Conservation (phyloP, 2,888 invertebrate genomes). For the Xanthia togata region DNA sequence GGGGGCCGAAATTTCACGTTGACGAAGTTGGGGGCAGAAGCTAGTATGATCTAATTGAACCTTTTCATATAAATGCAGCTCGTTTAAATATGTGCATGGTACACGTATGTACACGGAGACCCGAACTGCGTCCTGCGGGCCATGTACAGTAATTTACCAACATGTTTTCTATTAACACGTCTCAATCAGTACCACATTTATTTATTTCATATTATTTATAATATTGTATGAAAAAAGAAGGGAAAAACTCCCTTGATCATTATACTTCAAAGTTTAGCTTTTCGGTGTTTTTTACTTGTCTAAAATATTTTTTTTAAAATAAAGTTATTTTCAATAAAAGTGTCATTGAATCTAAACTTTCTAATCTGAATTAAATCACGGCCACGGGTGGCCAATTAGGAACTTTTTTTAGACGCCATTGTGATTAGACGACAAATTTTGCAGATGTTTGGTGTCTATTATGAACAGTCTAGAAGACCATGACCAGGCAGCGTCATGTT, state of each 20-base stretch:
- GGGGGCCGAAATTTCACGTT: too few relatives aligned
- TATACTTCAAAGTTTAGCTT: not conserved
- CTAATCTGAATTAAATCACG: not conserved
- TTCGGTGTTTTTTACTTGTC: not conserved
- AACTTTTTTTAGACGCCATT: too few relatives aligned
- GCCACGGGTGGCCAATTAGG: too few relatives aligned
- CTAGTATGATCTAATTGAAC: not conserved
- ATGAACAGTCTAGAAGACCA: too few relatives aligned
- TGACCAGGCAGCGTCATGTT: too few relatives aligned
- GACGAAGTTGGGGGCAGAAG: too few relatives aligned
- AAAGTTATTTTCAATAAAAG: too few relatives aligned
- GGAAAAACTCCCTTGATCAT: too few relatives aligned
- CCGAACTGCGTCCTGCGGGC: not conserved
- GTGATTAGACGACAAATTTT: too few relatives aligned
- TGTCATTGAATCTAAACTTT: not conserved
- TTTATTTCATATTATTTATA: too few relatives aligned
- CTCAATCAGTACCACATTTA: constrained; percentile 22
- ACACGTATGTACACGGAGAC: not conserved
- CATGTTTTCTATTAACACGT: constrained; percentile 26
- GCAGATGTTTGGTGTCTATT: too few relatives aligned
- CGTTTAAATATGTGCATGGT: constrained; percentile 5
- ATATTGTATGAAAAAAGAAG: not conserved
- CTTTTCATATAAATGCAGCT: constrained; percentile 2
- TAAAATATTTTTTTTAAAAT: too few relatives aligned
- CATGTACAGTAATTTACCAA: constrained; percentile 5